Evolutionary conservation across 2,888 invertebrate species (phyloP).

Genomic region (Drosophila fulvimacula): DNA sequence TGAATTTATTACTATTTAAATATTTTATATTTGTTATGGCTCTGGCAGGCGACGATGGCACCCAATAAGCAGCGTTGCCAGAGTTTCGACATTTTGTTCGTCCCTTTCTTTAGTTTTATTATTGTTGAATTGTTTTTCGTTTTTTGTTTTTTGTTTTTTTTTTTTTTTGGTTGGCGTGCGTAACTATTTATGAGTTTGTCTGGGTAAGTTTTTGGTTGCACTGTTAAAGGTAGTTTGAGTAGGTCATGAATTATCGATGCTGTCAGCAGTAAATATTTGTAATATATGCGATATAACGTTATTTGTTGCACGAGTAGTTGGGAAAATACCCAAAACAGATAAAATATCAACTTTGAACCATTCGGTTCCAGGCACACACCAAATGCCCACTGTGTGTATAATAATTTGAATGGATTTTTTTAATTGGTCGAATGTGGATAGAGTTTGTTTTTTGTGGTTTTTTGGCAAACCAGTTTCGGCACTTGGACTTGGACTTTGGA

Average conservation of each 20-base stretch:
- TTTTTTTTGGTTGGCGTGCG: slow-evolving; percentile 61
- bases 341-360: slow-evolving; percentile 20
- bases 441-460: neutral
- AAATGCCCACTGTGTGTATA: slow-evolving; percentile 12
- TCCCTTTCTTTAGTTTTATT: slow-evolving; percentile 13
- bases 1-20: slow-evolving; percentile 84
- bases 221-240: slow-evolving; percentile 63
- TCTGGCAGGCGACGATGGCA: slow-evolving; percentile 77
- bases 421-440: slow-evolving; percentile 19
- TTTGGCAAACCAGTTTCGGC: slow-evolving; percentile 32
- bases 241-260: slow-evolving; percentile 82
- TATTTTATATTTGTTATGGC: slow-evolving; percentile 82
- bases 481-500: slow-evolving; percentile 46
- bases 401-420: slow-evolving; percentile 14
- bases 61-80: slow-evolving; percentile 69
- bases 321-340: slow-evolving; percentile 19
- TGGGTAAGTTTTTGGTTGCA: slow-evolving; percentile 60
- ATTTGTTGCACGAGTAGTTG: slow-evolving; percentile 48
- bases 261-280: slow-evolving; percentile 79
- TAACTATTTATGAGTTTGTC: slow-evolving; percentile 76
- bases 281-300: slow-evolving; percentile 62
- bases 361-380: slow-evolving; percentile 18
- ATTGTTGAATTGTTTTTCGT: slow-evolving; percentile 19
- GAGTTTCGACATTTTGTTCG: slow-evolving; percentile 32
- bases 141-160: slow-evolving; percentile 2